phyloP scores from a whole-genome alignment of 2,113 vertebrate genomes.

The Podarcis raffonei region DNA sequence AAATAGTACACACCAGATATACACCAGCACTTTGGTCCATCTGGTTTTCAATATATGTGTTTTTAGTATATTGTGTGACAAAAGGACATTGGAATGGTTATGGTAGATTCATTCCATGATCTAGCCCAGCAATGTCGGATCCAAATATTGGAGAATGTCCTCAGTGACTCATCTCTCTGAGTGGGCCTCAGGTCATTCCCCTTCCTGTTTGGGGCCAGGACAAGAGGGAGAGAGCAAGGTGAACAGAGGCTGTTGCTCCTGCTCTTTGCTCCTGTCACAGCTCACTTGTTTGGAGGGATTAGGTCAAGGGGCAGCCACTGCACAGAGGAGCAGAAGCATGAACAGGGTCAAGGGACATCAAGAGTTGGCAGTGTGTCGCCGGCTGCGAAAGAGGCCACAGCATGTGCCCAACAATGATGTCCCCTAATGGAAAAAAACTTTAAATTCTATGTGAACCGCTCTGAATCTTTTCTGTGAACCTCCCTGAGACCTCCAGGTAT shows the following conservation, averaged over 20 bases:
- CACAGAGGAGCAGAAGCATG: no score
- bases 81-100: not conserved
- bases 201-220: not conserved
- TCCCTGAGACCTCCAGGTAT: no score
- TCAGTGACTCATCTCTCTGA: not conserved
- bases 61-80: not conserved
- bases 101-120: not conserved
- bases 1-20: not conserved
- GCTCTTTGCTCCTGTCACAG: not conserved
- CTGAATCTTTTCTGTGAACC: no score
- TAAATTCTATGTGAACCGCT: no score
- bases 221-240: not conserved
- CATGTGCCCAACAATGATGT: no score
- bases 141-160: no score
- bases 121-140: not conserved
- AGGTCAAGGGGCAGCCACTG: no score
- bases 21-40: not conserved
- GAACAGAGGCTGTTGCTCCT: not conserved
- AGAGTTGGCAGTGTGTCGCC: no score
- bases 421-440: no score
- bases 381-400: no score
- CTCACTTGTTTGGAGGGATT: not conserved
- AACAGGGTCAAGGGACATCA: no score
- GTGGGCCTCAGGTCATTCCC: not conserved
- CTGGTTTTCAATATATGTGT: not conserved